Evolutionary conservation across 2,113 vertebrate genomes (phyloP), one percentile per base, ranked within the genome.

Genomic region (Cyprinodon tularosa): DNA sequence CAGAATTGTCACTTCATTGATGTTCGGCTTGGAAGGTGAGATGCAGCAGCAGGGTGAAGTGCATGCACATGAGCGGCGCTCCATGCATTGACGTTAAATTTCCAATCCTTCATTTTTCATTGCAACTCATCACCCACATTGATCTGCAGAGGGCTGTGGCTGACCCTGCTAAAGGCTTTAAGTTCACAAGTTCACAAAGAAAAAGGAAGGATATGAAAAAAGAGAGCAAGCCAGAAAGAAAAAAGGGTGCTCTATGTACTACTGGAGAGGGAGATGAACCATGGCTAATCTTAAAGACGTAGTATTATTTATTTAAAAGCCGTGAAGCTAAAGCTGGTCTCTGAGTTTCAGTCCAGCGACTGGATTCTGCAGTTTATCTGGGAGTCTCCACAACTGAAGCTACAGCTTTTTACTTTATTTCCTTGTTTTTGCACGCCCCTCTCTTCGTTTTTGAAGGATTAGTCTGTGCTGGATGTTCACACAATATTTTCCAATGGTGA

Each of bases 231-330:
- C 71, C 69, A 73, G 83, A 59, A 76, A 79, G 77, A 74, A 75
- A 53, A 82, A 85, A 82, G 62, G 63, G 86, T 82, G 80, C 76
- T 85, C 78, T 63, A 47, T 84, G 86, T 75, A 78, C 69, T 85
- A 87, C 84, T 86, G 85, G 84, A 86, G 85, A 77, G 84, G 80
- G 90, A 94, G 84, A 90, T 91, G 90, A 80, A 93, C 88, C 92
- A 83, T 89, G 88, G 88, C 84, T 92, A 93, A 94, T 93, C 84
- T 90, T 86, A 83, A 93, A 93, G 93, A 91, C 87, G 61, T 88
- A 78, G 79, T 92, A 92, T 94, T 94, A 94, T 94, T 94, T 94
- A 94, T 94, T 94, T 92, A 92, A 93, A 93, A 93, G 81, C 86
- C 5, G 50, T 80, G 84, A 91, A 91, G 90, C 90, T 83, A 83